Base-by-base conservation (phyloP, 2,113 vertebrate species). In the Oplegnathus fasciatus region DNA sequence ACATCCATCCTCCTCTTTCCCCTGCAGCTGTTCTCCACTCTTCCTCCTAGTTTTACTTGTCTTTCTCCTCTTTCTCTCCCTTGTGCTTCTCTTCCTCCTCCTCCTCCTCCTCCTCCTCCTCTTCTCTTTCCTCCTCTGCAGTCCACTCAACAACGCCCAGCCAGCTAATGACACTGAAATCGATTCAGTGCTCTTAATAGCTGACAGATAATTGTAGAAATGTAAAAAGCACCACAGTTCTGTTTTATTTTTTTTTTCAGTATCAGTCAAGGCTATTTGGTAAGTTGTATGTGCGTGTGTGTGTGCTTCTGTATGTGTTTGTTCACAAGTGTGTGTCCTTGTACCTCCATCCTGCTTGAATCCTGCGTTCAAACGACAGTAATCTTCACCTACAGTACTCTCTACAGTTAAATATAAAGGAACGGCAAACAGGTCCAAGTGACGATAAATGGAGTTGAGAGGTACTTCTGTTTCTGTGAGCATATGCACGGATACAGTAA, bases 101-200 rank as follows among this genome's bases (percentile, higher is more conserved):
- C 4, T 54, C n/a, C 4, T 28, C 11, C 40, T 26, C 7, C 13
- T n/a, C 54, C 13, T 66, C 66, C 61, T 54, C 34, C 2, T 70
- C 6, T 18, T n/a, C 13, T 17, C 9, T 1, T 24, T 77, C 61
- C 46, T 67, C 28, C 61, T 75, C 54, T 57, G 48, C 71, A 71
- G 65, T 82, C 54, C 79, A 78, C 90, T 86, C 86, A 71, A 42
- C 81, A 73, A 65, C 54, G 75, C 75, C 61, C 60, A 32, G 75
- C 71, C 66, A 78, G 82, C 34, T 92, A 89, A 90, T 88, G 80
- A 90, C 75, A 22, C 82, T 60, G 22, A 52, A 76, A 90, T 90
- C 85, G 83, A 90, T 90, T 28, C 55, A 17, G 11, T 40, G 84
- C 84, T 82, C 82, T 71, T 87, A 87, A 86, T 83, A 83, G 80